These are phyloP conservation scores for Eospalax fontanierii DNA, from an alignment of 2,797 vertebrate species.

Conservation along the genomic window DNA sequence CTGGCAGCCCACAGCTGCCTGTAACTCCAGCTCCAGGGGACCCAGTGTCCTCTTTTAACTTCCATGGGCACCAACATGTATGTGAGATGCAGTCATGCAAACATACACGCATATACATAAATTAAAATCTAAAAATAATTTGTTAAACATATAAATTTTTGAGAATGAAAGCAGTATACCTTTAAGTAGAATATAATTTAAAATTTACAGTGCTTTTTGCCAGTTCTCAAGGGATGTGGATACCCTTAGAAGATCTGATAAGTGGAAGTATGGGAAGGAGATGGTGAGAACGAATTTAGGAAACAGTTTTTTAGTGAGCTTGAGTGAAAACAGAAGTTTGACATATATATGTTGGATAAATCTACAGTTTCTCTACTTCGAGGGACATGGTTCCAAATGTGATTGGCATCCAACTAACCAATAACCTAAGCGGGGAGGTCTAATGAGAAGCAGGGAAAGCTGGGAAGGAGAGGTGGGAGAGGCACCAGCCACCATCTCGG, in stretches of 20 bases:
- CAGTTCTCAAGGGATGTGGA: background rate
- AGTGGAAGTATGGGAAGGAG: fast-evolving
- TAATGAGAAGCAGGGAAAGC: no score
- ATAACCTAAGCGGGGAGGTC: no score
- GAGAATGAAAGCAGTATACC: background rate
- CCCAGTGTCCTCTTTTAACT: background rate
- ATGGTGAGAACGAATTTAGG: background rate
- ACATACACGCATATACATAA: background rate
- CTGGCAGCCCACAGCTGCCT: background rate
- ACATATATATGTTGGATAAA: no score
- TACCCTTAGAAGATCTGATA: background rate
- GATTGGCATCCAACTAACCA: no score
- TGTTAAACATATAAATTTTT: no score
- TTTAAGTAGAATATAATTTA: background rate
- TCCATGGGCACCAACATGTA: background rate
- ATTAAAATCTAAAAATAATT: no score
- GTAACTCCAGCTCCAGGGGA: background rate
- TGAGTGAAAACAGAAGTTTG: background rate
- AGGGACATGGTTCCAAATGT: no score
- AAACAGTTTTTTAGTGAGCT: background rate
- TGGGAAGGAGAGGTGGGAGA: no score
- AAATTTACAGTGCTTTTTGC: background rate
- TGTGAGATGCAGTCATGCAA: background rate
- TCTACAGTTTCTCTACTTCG: no score
- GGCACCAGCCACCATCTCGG: no score